Evolutionary conservation across 2,113 vertebrate genomes (phyloP).

Genomic region (Python bivittatus): DNA sequence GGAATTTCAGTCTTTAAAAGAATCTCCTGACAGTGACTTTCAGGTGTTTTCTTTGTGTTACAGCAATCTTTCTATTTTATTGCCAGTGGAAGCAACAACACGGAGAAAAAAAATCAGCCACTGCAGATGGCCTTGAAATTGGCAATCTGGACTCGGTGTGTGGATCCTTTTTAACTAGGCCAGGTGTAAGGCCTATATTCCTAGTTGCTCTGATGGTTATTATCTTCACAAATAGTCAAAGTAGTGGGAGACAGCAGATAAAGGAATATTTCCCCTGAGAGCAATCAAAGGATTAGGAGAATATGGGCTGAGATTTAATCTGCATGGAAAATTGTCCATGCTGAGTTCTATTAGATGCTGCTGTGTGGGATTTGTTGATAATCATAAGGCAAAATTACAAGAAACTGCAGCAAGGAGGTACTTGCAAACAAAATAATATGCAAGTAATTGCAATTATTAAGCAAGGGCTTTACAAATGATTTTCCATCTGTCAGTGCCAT

Average conservation of each 20-base stretch:
- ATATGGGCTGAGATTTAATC: conserved; percentile 79
- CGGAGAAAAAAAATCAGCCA: conserved; percentile 57
- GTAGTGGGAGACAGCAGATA: conserved; percentile 67
- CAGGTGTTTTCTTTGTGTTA: background rate
- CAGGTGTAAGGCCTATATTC: conserved; percentile 65
- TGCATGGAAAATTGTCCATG: conserved; percentile 76
- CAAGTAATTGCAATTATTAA: conserved; percentile 74
- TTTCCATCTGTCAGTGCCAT: conserved; percentile 65
- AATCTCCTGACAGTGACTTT: background rate
- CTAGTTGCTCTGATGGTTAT: conserved; percentile 65
- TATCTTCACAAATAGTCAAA: conserved; percentile 72
- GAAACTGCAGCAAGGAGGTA: conserved; percentile 62
- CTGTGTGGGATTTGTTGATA: conserved; percentile 76
- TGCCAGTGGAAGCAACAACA: conserved; percentile 59
- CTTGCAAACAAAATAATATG: conserved; percentile 76
- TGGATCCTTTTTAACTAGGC: conserved; percentile 55
- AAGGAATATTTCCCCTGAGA: conserved; percentile 68
- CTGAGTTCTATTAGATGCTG: conserved; percentile 84
- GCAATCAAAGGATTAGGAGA: conserved; percentile 85
- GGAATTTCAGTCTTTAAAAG: background rate
- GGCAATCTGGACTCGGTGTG: conserved; percentile 45
- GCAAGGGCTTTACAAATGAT: conserved; percentile 67
- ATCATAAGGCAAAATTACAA: conserved; percentile 74
- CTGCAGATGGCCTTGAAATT: conserved; percentile 52
- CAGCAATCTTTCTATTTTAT: background rate